Evolutionary conservation across 2,797 vertebrate genomes (phyloP).

Genomic region (Sebastes jordani): DNA sequence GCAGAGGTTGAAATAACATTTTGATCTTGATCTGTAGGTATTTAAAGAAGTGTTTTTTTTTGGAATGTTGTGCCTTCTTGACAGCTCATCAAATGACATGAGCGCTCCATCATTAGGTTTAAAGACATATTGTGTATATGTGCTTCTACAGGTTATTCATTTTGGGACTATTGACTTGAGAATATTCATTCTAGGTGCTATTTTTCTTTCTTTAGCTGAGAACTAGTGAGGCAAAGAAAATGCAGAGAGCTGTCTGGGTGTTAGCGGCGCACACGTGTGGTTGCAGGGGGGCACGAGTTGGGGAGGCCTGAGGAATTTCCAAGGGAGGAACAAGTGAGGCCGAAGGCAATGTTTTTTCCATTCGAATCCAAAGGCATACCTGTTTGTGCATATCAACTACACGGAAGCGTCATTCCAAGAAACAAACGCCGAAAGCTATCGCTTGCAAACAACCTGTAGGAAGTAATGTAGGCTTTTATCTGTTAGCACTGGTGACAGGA

Average conservation of each 20-base stretch:
- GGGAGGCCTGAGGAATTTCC: conserved; percentile 76
- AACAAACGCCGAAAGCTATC: conserved; percentile 16
- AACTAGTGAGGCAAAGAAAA: conserved; percentile 37
- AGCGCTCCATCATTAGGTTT: too few relatives aligned
- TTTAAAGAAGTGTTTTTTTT: not conserved
- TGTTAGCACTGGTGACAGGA: not conserved
- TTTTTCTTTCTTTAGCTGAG: conserved; percentile 18
- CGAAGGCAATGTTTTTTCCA: conserved; percentile 63
- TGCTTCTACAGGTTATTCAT: not conserved
- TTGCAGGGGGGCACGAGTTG: conserved; percentile 32
- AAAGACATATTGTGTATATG: not conserved
- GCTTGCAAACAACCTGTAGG: conserved; percentile 8
- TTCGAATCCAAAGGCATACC: conserved; percentile 66
- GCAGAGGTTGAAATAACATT: not conserved
- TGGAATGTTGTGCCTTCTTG: too few relatives aligned
- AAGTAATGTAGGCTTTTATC: not conserved
- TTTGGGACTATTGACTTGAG: not conserved
- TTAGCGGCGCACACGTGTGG: conserved; percentile 31
- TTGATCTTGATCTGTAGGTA: not conserved
- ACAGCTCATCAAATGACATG: too few relatives aligned
- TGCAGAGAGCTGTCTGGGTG: conserved; percentile 17
- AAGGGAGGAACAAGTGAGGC: conserved; percentile 70
- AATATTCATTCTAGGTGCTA: not conserved
- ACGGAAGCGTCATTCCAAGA: conserved; percentile 31
- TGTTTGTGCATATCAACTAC: conserved; percentile 70